Conservation (phyloP, 1,140 invertebrate species). For the Saccostrea cuccullata region DNA sequence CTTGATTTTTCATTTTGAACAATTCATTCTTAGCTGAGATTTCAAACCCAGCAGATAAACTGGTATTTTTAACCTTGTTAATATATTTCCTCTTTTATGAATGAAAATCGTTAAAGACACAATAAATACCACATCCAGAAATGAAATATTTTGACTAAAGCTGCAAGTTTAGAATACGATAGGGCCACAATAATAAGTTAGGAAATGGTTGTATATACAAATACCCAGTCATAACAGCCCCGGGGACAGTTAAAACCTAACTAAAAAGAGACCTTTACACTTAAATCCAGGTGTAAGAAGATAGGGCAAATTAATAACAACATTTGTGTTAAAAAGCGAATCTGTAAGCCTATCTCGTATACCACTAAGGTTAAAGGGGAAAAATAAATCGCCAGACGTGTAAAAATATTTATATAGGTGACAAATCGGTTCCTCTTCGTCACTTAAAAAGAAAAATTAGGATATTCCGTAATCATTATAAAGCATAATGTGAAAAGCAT, state of each 20-base stretch:
- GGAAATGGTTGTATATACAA: constrained; percentile 18
- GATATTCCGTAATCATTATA: constrained; percentile 15
- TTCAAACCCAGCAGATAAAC: constrained; percentile 10
- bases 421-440: constrained; percentile 38
- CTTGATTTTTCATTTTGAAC: not conserved
- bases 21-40: not conserved
- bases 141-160: constrained; percentile 26
- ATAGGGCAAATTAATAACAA: not conserved
- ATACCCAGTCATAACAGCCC: constrained; percentile 26
- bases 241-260: not conserved
- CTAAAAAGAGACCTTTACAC: not conserved
- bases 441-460: constrained; percentile 33
- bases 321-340: constrained; percentile 39
- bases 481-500: constrained; percentile 21
- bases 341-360: constrained; percentile 20
- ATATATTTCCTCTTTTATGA: constrained; percentile 19
- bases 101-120: constrained; percentile 13
- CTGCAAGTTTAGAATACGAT: not conserved
- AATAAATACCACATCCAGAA: not conserved
- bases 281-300: constrained; percentile 17
- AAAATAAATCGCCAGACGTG: constrained; percentile 41
- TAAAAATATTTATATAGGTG: constrained; percentile 46
- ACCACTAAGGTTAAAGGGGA: not conserved
- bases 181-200: constrained; percentile 1
- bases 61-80: not conserved